Base-by-base conservation (phyloP, 2,113 vertebrate species). In the Spea multiplicata region DNA sequence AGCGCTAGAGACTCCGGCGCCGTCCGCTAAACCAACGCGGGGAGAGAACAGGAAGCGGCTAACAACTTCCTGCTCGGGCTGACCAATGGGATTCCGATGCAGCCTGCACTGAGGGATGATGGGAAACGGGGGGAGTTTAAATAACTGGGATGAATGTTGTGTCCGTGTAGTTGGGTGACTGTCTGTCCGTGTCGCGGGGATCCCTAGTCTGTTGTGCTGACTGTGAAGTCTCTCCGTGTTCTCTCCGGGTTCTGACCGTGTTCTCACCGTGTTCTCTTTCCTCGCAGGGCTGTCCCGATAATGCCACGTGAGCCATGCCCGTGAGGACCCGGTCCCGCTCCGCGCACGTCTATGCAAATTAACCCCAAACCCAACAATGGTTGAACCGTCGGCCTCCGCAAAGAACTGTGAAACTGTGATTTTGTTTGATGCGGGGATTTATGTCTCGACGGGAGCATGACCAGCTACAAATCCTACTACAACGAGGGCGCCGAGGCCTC, bases 391-490 rank as follows among this genome's bases (percentile, higher is more conserved):
- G 47, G 69, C 65, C 66, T 68, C 82, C n/a, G 57, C 88, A 88
- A 91, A 90, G 85, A 92, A 88, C 89, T 87, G 83, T 78, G 73
- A 67, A 81, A 83, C 76, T n/a, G n/a, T n/a, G 82, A 83, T 85
- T 81, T 44, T 78, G 4, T 66, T 81, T 61, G 48, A 82, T 84
- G 83, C 65, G 67, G 78, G 82, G 73, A 82, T 89, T 86, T 89
- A 83, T 85, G 87, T 80, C 82, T 76, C 81, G 77, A 61, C 86
- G 71, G 88, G 87, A 90, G 90, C 89, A 95, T 98, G 95, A 95
- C 92, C 88, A 91, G 88, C 78, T 96, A 94, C 88, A 91, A 91
- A 83, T 89, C 94, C 83, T 86, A 92, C 73, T 89, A 92, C 82
- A 91, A 84, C 69, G 94, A 94, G 85, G 90, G 91, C 3, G 84